Conservation (phyloP, 2,888 invertebrate species). For the Seira sanloemensis region DNA sequence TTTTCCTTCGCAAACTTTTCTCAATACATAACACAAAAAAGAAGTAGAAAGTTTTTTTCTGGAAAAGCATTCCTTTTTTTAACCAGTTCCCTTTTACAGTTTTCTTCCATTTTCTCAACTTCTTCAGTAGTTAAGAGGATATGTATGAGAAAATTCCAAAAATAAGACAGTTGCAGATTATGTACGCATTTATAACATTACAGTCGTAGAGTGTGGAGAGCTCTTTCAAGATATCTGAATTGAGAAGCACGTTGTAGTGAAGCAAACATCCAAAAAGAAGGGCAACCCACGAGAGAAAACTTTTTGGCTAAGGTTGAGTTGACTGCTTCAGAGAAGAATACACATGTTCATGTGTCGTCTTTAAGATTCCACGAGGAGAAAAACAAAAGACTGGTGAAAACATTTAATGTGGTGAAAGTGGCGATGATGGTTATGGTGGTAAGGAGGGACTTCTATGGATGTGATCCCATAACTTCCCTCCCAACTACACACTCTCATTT, state of each 20-base stretch:
- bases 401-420: slow-evolving; percentile 48
- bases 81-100: background rate
- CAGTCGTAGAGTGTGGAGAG: too few relatives aligned
- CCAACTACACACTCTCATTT: too few relatives aligned
- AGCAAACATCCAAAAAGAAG: background rate
- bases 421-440: slow-evolving; percentile 38
- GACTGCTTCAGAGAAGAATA: background rate
- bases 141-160: background rate
- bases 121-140: background rate
- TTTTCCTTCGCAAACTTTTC: slow-evolving; percentile 56
- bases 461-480: too few relatives aligned
- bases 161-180: background rate
- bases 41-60: background rate
- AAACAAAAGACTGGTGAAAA: slow-evolving; percentile 19
- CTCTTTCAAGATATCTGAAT: background rate
- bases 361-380: background rate
- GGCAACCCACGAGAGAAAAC: background rate
- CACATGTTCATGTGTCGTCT: background rate
- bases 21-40: slow-evolving; percentile 44
- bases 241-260: background rate
- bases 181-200: too few relatives aligned
- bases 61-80: background rate
- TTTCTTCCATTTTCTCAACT: background rate
- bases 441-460: background rate
- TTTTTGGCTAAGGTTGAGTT: slow-evolving; percentile 23